Evolutionary conservation across 2,888 invertebrate genomes (phyloP), one percentile per base, ranked within the genome.

Genomic region (Ophion obscuratus): DNA sequence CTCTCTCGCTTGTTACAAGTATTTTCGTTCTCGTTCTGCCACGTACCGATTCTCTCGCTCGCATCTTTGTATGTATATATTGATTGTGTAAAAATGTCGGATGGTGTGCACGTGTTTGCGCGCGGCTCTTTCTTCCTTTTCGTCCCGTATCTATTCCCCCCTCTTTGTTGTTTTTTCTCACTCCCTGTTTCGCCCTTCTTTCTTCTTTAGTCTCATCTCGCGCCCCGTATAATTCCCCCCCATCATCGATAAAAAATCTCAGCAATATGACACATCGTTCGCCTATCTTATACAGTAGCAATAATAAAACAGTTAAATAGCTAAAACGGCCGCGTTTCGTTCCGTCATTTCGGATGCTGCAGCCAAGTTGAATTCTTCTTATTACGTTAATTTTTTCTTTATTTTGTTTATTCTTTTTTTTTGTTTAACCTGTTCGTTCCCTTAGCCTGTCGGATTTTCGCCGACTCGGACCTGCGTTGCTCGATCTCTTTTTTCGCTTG

Each of bases 271-370:
- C 90, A 89, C 89, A 88, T 88, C 86, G 87, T 88, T 87, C 84
- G 85, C 84, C 88, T 88, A 87, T 86, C 88, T 88, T 87, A 88
- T 86, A 87, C 88, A 84, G 86, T 91, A 93, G 93, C 92, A 92
- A 90, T 91, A 91, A 91, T 91, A 90, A 92, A 91, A 91, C 91
- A 91, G 92, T 92, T 86, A 91, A 92, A 92, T 92, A 92, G 92
- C 90, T 92, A 91, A 91, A 92, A 91, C 90, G 89, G 90, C 87
- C 90, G 89, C 89, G 89, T 89, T 89, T 88, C 88, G 90, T 89
- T 85, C 83, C 87, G 85, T 82, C 84, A 81, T 80, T 83, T 77
- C 88, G 88, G 88, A 81, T 83, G 85, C 88, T 88, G 89, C 87
- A 88, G 88, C 85, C 87, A 88, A 75, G 84, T 88, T 88, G 74